A percentile compares a stretch with the other conserved stretches of the same genome.
Conservation (phyloP, 2,888 invertebrate genomes). For the Hedychridium roseum region DNA sequence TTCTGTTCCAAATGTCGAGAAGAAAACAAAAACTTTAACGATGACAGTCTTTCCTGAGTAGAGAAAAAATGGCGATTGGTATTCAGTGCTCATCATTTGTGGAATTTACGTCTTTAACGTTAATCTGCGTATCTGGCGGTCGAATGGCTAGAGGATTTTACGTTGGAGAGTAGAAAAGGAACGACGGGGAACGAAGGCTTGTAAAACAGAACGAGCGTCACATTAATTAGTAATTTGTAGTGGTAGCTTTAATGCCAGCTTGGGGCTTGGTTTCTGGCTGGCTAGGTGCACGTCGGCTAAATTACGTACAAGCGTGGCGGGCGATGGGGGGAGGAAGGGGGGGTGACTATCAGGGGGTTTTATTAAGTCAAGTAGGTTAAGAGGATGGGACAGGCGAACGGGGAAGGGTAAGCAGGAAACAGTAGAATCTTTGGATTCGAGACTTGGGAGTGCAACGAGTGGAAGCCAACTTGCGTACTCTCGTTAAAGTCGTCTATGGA, state of each 20-base stretch:
- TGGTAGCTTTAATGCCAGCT: slow-evolving; percentile 23
- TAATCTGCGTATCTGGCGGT: too few species aligned
- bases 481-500: too few species aligned
- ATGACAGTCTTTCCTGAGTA: too few species aligned
- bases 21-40: too few species aligned
- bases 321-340: slow-evolving; percentile 8
- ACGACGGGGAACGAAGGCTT: slow-evolving; percentile 1
- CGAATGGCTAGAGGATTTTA: too few species aligned
- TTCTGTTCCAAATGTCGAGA: too few species aligned
- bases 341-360: slow-evolving; percentile 28
- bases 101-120: too few species aligned
- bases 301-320: slow-evolving; percentile 2
- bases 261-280: slow-evolving; percentile 2
- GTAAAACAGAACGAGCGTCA: slow-evolving; percentile 22
- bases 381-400: slow-evolving; percentile 19
- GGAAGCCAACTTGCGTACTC: slow-evolving; percentile 29
- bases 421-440: slow-evolving; percentile 26
- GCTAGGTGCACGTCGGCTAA: too few species aligned
- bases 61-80: too few species aligned
- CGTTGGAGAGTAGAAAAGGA: background rate
- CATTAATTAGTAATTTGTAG: slow-evolving; percentile 35
- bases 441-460: slow-evolving; percentile 29
- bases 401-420: slow-evolving; percentile 20
- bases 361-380: slow-evolving; percentile 28
- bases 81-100: too few species aligned